Evolutionary conservation across 53 echinoderm and acorn worm species (phyloP).

Genomic region (Apostichopus leukothele): DNA sequence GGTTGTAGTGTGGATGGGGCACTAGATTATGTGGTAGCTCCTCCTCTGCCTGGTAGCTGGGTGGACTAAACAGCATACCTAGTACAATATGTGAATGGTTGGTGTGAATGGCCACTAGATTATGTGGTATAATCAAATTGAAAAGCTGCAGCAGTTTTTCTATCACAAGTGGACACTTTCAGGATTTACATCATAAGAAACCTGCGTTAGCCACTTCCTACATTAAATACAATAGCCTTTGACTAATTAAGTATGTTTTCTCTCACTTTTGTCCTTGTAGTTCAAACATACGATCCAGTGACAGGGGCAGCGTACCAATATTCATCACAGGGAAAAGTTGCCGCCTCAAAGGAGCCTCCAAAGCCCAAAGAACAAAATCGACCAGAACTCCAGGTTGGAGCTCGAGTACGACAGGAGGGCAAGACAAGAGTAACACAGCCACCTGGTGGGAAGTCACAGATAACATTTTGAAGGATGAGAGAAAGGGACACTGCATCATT

Average conservation of each 20-base stretch:
- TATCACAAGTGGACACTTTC: no score
- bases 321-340: constrained; percentile 24
- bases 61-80: no score
- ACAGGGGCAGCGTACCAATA: constrained; percentile 43
- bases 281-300: constrained; percentile 44
- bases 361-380: constrained; percentile 27
- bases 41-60: no score
- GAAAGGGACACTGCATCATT: constrained; percentile 30
- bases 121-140: no score
- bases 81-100: no score
- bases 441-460: constrained; percentile 28
- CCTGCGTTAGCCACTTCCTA: no score
- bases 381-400: constrained; percentile 37
- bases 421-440: constrained; percentile 49
- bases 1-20: no score
- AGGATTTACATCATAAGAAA: no score
- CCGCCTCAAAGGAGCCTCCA: constrained; percentile 16
- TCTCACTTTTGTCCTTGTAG: background rate
- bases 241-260: background rate
- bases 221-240: no score
- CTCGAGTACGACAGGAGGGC: constrained; percentile 15
- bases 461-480: constrained; percentile 18
- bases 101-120: no score
- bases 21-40: no score
- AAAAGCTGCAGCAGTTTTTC: no score